Base-by-base conservation (phyloP, 2,113 vertebrate genomes). In the Promerops cafer region DNA sequence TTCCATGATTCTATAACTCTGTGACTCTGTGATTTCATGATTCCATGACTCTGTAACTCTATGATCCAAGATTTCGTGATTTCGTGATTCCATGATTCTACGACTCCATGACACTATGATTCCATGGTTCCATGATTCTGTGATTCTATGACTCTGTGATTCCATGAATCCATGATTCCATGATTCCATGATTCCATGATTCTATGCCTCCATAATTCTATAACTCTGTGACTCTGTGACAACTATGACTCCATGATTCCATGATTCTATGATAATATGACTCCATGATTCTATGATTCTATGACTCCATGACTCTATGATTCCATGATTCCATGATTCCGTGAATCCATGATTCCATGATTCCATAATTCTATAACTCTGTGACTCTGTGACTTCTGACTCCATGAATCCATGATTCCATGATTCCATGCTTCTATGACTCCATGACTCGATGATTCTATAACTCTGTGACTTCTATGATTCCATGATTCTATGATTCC, bases 231-330 rank as follows among this genome's bases (percentile, higher is more conserved):
- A 18, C 3, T 44, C 42, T 26, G 3, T 66, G 11, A 40, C 2
- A n/a, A 33, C 30, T 18, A 2, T 45, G 15, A 33, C 2, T 45
- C 13, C 4, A 22, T 30, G 5, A 52, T 1, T 37, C 28, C 6
- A 0, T 24, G 3, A 39, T 3, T 47, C 40, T 8, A 0, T 74
- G 11, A 59, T 2, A n/a, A n/a, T n/a, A n/a, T n/a, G n/a, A n/a
- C n/a, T n/a, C 23, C 17, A 1, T n/a, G 6, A n/a, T 11, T n/a
- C 63, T 18, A 7, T 44, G 15, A 9, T 7, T 68, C 44, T 15
- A 8, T 39, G 45, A 47, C 15, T 49, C 24, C 2, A 37, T 50
- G 13, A 37, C 4, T 68, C 16, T 4, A 6, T 47, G 26, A 47
- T 9, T 50, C 45, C 11, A 8, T 50, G 13, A 45, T 5, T 47